Evolutionary conservation across 1,140 invertebrate genomes (phyloP).

Genomic region (Sipha flava): DNA sequence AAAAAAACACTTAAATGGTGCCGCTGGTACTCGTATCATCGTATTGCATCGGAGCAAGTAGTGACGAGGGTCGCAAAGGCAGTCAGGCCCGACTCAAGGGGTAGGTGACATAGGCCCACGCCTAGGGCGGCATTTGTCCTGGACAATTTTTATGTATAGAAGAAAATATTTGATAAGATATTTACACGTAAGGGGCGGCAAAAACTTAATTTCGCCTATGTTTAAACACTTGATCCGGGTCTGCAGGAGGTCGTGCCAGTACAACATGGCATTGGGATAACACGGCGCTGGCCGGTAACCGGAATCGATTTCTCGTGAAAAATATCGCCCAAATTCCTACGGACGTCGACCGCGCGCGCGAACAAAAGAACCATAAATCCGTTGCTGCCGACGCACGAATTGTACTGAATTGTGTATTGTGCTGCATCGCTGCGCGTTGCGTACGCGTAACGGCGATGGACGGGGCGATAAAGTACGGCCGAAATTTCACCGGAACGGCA

Average conservation of each 20-base stretch:
- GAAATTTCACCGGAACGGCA: not conserved
- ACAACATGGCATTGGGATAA: not conserved
- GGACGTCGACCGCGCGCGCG: not conserved
- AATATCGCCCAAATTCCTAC: not conserved
- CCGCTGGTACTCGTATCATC: too few relatives aligned
- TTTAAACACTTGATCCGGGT: too few relatives aligned
- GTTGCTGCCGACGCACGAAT: not conserved
- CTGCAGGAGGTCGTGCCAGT: too few relatives aligned
- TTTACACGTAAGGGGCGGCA: not conserved
- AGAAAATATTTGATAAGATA: not conserved
- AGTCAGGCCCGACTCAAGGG: too few relatives aligned
- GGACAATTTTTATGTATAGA: too few relatives aligned
- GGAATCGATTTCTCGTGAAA: conserved; percentile 1
- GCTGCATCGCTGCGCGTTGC: too few relatives aligned
- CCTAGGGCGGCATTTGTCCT: too few relatives aligned
- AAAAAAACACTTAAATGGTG: too few relatives aligned
- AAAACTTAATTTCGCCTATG: too few relatives aligned
- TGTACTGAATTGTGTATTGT: not conserved
- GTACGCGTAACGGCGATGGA: not conserved
- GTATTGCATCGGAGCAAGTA: too few relatives aligned
- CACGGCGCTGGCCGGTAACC: not conserved
- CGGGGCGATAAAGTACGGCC: conserved; percentile 4
- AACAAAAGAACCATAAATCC: conserved; percentile 26
- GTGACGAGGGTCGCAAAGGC: not conserved
- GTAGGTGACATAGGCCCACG: too few relatives aligned